Percentiles rank a stretch among this genome's conserved stretches.
Evolutionary conservation across 2,797 vertebrate species (phyloP).

Genomic region (Arnoldichthys spilopterus): DNA sequence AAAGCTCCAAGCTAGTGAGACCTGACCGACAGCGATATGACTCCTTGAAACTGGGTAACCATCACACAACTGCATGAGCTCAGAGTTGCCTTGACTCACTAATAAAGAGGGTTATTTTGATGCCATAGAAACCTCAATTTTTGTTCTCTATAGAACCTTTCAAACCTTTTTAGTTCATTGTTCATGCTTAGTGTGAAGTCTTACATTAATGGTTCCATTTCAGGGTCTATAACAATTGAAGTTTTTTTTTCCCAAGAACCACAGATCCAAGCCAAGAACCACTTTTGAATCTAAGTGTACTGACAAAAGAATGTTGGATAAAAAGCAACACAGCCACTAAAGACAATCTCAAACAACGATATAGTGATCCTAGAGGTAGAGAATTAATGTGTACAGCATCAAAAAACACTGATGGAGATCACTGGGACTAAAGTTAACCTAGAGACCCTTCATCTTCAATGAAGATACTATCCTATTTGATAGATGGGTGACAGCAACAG

Average conservation of each 20-base stretch:
- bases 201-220: too few species aligned
- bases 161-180: not conserved
- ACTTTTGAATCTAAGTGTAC: too few species aligned
- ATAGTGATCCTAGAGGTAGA: too few species aligned
- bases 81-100: not conserved
- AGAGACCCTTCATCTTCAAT: constrained; percentile 9
- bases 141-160: not conserved
- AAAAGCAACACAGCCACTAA: not conserved
- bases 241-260: not conserved
- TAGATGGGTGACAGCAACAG: not conserved
- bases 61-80: not conserved
- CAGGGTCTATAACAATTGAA: too few species aligned
- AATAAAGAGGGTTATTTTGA: not conserved
- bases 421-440: not conserved
- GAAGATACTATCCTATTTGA: constrained; percentile 10
- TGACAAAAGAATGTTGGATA: not conserved
- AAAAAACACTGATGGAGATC: not conserved
- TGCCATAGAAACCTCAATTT: not conserved
- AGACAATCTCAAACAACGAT: not conserved
- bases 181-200: too few species aligned
- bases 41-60: not conserved
- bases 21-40: constrained; percentile 8
- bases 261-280: too few species aligned
- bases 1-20: not conserved
- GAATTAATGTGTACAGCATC: too few species aligned